A percentile compares a stretch with the other conserved stretches of the same genome.
These are phyloP conservation scores for Anneissia japonica DNA, from an alignment of 35 echinoderm and acorn worm species.

Conservation along the genomic window DNA sequence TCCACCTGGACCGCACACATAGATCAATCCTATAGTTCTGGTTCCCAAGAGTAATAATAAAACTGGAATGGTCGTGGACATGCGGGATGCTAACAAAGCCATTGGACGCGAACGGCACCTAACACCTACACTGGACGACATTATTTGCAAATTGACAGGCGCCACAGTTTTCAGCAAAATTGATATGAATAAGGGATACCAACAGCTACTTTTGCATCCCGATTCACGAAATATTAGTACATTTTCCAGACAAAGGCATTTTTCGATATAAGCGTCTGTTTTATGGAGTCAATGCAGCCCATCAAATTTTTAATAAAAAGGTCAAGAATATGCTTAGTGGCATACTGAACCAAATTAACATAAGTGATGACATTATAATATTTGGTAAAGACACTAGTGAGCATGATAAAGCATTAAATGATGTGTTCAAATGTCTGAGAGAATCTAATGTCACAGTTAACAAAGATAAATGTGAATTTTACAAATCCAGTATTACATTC, in stretches of 20 bases:
- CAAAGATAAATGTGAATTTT: no score
- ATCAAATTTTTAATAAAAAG: neutral
- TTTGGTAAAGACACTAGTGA: neutral
- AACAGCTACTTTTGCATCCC: neutral
- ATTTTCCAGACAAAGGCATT: neutral
- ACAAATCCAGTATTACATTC: no score
- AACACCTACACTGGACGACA: neutral
- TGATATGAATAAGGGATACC: neutral
- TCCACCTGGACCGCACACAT: neutral
- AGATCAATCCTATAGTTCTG: neutral
- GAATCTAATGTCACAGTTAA: no score
- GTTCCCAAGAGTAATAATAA: neutral
- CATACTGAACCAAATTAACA: neutral
- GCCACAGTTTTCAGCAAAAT: neutral
- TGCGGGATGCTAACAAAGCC: neutral
- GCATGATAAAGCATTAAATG: neutral
- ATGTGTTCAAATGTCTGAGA: no score
- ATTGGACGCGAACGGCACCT: neutral
- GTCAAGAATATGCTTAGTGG: neutral
- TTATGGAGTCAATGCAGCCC: neutral
- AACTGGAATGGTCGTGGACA: neutral
- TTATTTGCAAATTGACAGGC: neutral
- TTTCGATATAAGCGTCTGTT: neutral
- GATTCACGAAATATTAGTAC: neutral
- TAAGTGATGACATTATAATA: neutral